A percentile compares a stretch with the other conserved stretches of the same genome.
phyloP scores from a whole-genome alignment of 2,113 vertebrate genomes.

The Bungarus multicinctus region DNA sequence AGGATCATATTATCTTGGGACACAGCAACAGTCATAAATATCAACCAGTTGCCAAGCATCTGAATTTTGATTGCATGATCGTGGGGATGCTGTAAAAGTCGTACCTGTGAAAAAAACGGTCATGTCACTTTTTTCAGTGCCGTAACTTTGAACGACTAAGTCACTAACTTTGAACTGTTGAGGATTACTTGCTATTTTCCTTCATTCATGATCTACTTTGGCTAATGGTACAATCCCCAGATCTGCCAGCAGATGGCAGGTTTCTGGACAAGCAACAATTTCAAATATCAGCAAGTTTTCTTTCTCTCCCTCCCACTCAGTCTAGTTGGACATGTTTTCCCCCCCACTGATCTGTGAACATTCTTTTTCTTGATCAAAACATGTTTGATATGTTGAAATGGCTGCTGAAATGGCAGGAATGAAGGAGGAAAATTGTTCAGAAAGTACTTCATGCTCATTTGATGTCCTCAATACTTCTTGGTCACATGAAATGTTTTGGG shows the following conservation, averaged over 20 bases:
- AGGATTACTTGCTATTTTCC: neutral
- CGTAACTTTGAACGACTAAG: too few relatives aligned
- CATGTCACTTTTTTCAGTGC: too few relatives aligned
- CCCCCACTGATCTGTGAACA: neutral
- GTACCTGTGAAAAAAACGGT: too few relatives aligned
- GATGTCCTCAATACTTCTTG: neutral
- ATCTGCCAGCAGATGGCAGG: constrained; percentile 33
- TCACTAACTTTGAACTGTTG: too few relatives aligned
- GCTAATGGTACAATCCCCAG: neutral
- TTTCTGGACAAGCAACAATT: neutral
- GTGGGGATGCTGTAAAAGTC: too few relatives aligned
- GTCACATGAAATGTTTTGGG: neutral
- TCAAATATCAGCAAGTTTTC: neutral
- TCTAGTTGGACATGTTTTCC: neutral
- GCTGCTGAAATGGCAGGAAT: neutral
- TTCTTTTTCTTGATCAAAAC: constrained; percentile 9
- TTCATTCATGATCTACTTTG: neutral
- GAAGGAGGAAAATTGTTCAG: neutral
- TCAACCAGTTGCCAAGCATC: too few relatives aligned
- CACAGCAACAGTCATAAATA: too few relatives aligned
- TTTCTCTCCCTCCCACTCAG: neutral
- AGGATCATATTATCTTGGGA: too few relatives aligned
- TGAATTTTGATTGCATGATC: too few relatives aligned
- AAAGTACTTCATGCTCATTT: neutral
- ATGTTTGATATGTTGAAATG: neutral